Evolutionary conservation across 1,140 invertebrate species (phyloP), one percentile per base, ranked within the genome.

Genomic region (Apis dorsata): DNA sequence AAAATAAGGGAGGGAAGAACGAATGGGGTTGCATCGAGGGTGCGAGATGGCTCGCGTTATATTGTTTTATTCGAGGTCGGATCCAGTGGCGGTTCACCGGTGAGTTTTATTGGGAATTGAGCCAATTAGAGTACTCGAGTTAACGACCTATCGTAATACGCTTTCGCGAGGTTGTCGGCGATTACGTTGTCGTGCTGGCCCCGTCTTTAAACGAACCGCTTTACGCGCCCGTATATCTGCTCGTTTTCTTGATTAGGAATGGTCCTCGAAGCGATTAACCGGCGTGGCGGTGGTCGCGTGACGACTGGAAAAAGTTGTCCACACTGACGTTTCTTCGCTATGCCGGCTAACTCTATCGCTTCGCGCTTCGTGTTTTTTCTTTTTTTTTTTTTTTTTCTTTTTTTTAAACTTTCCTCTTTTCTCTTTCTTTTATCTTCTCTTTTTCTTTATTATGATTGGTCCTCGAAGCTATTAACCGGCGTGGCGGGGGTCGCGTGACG

Each of bases 61-160:
- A 87, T 87, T 86, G 86, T 87, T 87, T 86, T 86, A 87, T 87
- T 86, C 51, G 60, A 34, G 28, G 15, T 24, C 59, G 10, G 17
- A 62, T 12, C 19, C 12, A 2, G 44, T n/a, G 28, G 44, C 49
- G 28, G 68, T 53, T 17, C 53, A 60, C 59, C 59, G 59, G 53
- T 12, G 34, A 60, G 70, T 28, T 87, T 87, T 80, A 88, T 88
- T 83, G 86, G 79, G 85, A 85, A 85, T 88, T 77, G 76, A 83
- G 83, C 87, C 87, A 88, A 88, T 88, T 88, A 85, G 69, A 57
- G 71, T 85, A 73, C 71, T 79, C 66, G 85, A 82, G 79, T 85
- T 87, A 87, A 88, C 87, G 87, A 87, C 69, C 79, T 81, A 80
- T 88, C 86, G 86, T 85, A 82, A 88, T 82, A 85, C 62, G 59